Evolutionary conservation across 2,113 vertebrate genomes (phyloP).

Genomic region (Plotosus lineatus): DNA sequence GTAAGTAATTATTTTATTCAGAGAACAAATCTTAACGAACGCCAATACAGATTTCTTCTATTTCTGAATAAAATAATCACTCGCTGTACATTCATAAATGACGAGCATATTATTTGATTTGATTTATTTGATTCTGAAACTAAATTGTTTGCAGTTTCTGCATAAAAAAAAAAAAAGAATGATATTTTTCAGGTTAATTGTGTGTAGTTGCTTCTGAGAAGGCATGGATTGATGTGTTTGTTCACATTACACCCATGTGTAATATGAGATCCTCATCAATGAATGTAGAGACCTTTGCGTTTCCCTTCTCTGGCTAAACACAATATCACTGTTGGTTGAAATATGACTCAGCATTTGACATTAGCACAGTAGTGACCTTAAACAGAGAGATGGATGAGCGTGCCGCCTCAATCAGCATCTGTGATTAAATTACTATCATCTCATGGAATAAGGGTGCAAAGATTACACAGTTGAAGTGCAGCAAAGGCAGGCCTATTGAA

Average conservation of each 20-base stretch:
- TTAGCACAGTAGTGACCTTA: constrained; percentile 47
- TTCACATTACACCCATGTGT: constrained; percentile 39
- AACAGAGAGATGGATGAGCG: constrained; percentile 19
- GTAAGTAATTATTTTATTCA: too few species aligned
- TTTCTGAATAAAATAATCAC: background rate
- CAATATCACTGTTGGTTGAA: constrained; percentile 34
- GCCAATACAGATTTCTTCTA: background rate
- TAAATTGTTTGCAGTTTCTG: background rate
- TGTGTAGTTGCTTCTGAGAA: constrained; percentile 9
- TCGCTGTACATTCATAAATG: background rate
- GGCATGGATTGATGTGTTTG: constrained; percentile 43
- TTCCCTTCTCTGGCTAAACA: constrained; percentile 35
- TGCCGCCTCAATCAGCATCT: constrained; percentile 29
- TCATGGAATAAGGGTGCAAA: constrained; percentile 25
- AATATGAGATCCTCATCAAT: constrained; percentile 59
- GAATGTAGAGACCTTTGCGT: constrained; percentile 47
- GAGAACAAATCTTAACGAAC: too few species aligned
- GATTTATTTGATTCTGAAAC: background rate
- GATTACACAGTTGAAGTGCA: background rate
- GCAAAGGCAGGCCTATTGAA: background rate
- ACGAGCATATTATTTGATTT: background rate
- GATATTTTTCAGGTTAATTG: background rate
- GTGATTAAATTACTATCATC: constrained; percentile 43
- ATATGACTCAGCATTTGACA: constrained; percentile 26
- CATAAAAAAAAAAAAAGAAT: background rate